Base-by-base conservation (phyloP, 2,113 vertebrate species). In the Tringa solitaria region DNA sequence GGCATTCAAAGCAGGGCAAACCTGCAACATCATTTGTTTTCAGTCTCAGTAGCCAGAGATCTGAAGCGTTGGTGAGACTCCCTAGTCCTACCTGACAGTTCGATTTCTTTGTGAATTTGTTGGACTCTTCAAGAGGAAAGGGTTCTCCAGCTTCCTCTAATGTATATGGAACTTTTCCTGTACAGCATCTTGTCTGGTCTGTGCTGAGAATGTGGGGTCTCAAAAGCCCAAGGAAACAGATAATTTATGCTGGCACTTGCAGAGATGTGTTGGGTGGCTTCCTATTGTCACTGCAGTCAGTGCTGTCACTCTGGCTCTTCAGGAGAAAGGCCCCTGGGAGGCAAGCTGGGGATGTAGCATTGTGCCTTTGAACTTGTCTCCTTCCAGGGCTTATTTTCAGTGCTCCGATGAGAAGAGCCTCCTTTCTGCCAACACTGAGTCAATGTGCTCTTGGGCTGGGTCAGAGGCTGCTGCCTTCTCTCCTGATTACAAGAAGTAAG, bases 141-240 rank as follows among this genome's bases (percentile, higher is more conserved):
- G 17, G 37, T 41, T 75, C 35, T 60, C 43, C 48, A 60, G 23
- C 23, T 60, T 77, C 18, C 54, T 74, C 15, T 77, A 51, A 43
- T 1, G 1, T 18, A 39, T 11, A 8, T 11, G 30, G 26, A 85
- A 33, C 14, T 57, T 87, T 72, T 80, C 26, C n/a, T 56, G 1
- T 24, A 6, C 14, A 46, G 26, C 41, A n/a, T 41, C 60, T 70
- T 39, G 12, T 24, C 68, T 45, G 33, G 22, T 35, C 67, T 67
- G 32, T 0, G 0, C n/a, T 59, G 74, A 51, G 74, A 92, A 59
- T 0, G 0, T 0, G 0, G 63, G 46, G 43, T 54, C 54, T 77
- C 64, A 41, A 76, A 84, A 86, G 69, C 51, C 57, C 1, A 21
- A 59, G 45, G 68, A 78, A 92, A 74, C 16, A 74, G 46, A 45